Base-by-base conservation (phyloP, 1,140 invertebrate species). In the Galleria mellonella region DNA sequence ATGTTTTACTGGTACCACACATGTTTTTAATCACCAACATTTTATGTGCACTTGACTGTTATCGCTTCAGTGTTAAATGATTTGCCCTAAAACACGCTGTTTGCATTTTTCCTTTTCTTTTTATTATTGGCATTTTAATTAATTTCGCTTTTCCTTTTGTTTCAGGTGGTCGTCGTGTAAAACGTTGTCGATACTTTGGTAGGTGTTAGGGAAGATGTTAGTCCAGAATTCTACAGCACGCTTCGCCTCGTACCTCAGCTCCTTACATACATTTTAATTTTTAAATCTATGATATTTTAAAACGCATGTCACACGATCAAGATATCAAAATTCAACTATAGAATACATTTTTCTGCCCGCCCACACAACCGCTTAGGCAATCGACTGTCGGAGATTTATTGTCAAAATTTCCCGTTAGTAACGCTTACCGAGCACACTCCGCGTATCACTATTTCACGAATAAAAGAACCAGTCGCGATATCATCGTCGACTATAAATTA, bases 71-170 rank as follows among this genome's bases (percentile, higher is more conserved):
- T 23, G 17, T 23, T 23, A 23, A 23, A 23, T 23, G 17, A 23
- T 23, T 23, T 23, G 17, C 17, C 17, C 2, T 23, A 23, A 46
- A 40, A 33, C 38, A 53, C 47, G 50, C 43, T 53, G 40, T 47
- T 23, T 48, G 33, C 45, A 49, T 53, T 59, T 62, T 65, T 65
- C 44, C 38, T 72, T 64, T 75, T n/a, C 55, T 63, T 75, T 60
- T 71, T 77, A 67, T 79, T 41, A 79, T 82, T 82, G 77, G 77
- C 79, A 74, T 66, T 84, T 79, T 79, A 55, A 87, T 87, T 87
- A 86, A 87, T 86, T 87, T 87, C 66, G 83, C 84, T 87, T 87
- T 85, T 86, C 63, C 75, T 86, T 87, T 87, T 87, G 86, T 87
- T 87, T 72, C 84, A 87, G 86, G 83, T 87, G 73, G 77, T 70